Conservation (phyloP, 2,113 vertebrate species). For the Tyto alba region DNA sequence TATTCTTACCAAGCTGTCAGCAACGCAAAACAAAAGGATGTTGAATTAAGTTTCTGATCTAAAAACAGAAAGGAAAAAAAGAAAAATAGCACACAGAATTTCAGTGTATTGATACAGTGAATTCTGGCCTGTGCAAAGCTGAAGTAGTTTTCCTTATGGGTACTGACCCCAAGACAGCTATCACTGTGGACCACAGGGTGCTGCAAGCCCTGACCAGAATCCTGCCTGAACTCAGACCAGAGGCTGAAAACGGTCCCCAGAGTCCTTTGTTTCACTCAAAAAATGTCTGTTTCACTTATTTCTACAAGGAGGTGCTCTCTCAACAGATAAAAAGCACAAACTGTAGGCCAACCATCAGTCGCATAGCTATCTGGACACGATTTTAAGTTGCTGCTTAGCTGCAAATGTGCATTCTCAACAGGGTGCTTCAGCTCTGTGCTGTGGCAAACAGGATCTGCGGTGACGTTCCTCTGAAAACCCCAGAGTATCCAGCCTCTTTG, state of each 20-base stretch:
- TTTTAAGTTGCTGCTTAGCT: neutral
- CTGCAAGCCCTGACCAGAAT: neutral
- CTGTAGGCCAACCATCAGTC: neutral
- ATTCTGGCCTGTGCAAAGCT: neutral
- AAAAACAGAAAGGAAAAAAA: neutral
- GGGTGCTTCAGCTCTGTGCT: neutral
- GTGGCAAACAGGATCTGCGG: neutral
- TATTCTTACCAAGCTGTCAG: neutral
- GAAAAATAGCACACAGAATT: neutral
- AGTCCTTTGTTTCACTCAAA: neutral
- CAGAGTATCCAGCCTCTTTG: neutral
- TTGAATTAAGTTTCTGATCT: neutral
- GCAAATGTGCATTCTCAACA: neutral
- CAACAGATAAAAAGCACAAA: neutral
- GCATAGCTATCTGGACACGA: neutral
- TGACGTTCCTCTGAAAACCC: neutral
- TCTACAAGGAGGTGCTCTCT: neutral
- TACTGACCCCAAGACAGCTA: neutral
- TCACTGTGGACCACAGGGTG: neutral
- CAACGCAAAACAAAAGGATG: neutral
- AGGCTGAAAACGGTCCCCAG: neutral
- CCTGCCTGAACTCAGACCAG: neutral
- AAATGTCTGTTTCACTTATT: neutral
- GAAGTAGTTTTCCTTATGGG: neutral
- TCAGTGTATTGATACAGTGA: neutral